Conservation (phyloP, 2,113 vertebrate genomes). For the Mohoua ochrocephala region DNA sequence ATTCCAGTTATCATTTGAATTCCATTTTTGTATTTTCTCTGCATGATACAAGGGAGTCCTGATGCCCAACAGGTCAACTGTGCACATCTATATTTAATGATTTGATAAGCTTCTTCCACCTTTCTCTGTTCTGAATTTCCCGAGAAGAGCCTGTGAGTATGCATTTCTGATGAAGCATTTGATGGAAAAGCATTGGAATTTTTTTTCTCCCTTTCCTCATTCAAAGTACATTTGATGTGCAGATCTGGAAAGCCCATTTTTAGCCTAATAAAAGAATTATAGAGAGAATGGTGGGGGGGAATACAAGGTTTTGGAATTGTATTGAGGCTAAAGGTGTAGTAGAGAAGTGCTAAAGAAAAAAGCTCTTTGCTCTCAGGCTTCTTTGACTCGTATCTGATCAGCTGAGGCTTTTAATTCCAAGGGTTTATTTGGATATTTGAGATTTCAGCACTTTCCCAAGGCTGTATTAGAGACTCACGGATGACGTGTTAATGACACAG, state of each 20-base stretch:
- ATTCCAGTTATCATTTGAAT: neutral
- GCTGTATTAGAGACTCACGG: neutral
- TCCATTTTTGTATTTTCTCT: neutral
- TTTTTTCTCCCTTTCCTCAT: neutral
- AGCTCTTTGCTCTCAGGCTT: neutral
- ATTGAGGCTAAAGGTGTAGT: neutral
- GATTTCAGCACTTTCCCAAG: neutral
- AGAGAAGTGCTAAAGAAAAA: neutral
- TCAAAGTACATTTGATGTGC: neutral
- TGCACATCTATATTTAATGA: conserved; percentile 51
- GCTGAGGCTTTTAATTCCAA: neutral
- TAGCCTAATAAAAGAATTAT: neutral
- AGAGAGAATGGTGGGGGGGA: neutral
- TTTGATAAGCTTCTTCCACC: neutral
- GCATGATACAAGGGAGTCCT: neutral
- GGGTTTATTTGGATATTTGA: neutral
- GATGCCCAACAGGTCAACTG: neutral
- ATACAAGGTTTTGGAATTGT: neutral
- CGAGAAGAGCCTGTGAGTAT: neutral
- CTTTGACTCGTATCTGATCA: neutral
- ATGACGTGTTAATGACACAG: neutral
- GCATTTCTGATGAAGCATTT: conserved; percentile 47
- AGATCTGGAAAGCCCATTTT: conserved; percentile 2
- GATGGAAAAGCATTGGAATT: neutral
- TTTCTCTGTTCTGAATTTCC: neutral